Evolutionary conservation across 1,140 invertebrate genomes (phyloP).

Genomic region (Rhizoglyphus robini): DNA sequence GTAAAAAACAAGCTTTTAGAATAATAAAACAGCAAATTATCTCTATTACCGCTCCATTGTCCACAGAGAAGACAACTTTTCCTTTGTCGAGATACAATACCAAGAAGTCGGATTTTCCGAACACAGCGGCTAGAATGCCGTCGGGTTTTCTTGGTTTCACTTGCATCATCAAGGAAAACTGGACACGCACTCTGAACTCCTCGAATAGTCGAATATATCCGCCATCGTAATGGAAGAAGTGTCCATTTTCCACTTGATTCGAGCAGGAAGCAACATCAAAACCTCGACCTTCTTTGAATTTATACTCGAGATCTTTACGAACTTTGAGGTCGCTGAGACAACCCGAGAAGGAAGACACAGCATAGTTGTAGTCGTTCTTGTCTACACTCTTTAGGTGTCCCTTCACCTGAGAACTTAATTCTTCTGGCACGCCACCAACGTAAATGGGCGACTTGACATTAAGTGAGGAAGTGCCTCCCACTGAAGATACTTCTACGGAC

Average conservation of each 20-base stretch:
- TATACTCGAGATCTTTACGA: slow-evolving; percentile 15
- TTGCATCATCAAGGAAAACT: slow-evolving; percentile 65
- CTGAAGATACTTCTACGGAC: slow-evolving; percentile 41
- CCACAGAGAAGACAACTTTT: slow-evolving; percentile 57
- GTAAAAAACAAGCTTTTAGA: neutral
- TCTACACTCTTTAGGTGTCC: slow-evolving; percentile 28
- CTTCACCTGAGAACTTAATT: slow-evolving; percentile 27
- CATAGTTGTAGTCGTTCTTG: neutral
- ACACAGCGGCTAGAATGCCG: slow-evolving; percentile 58
- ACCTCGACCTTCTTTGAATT: slow-evolving; percentile 22
- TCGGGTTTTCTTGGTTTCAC: slow-evolving; percentile 69
- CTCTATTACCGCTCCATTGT: slow-evolving; percentile 50
- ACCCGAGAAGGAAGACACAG: slow-evolving; percentile 58
- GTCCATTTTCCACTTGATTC: slow-evolving; percentile 63
- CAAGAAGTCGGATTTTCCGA: slow-evolving; percentile 62
- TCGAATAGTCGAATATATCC: slow-evolving; percentile 52
- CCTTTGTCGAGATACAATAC: slow-evolving; percentile 77
- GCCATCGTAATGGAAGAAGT: slow-evolving; percentile 65
- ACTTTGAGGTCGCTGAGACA: slow-evolving; percentile 60
- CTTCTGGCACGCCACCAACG: slow-evolving; percentile 52
- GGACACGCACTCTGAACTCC: slow-evolving; percentile 58
- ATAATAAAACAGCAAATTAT: neutral
- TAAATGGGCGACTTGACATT: slow-evolving; percentile 56
- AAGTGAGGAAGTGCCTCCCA: slow-evolving; percentile 42
- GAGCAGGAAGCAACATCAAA: slow-evolving; percentile 61